Percentiles rank a stretch among this genome's conserved stretches.
These are phyloP conservation scores for Pseudomugil tenellus DNA, from an alignment of 2,797 vertebrate genomes.

Conservation along the genomic window DNA sequence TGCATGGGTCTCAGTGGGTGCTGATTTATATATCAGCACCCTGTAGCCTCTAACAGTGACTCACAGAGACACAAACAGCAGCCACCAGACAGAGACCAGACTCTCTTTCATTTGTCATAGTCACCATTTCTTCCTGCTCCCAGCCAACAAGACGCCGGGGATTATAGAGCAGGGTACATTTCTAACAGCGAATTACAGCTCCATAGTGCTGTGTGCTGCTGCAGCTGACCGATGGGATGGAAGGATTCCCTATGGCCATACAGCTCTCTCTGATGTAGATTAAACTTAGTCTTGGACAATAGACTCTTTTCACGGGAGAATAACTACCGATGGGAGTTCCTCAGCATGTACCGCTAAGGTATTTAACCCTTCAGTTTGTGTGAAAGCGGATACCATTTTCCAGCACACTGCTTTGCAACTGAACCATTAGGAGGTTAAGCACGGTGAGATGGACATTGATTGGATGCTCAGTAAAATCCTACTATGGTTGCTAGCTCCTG, in stretches of 20 bases:
- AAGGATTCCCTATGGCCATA: constrained; percentile 44
- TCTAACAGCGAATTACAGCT: constrained; percentile 54
- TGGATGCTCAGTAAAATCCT: constrained; percentile 32
- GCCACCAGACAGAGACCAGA: constrained; percentile 57
- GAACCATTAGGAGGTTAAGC: constrained; percentile 55
- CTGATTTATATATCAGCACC: constrained; percentile 54
- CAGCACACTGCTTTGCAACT: constrained; percentile 25
- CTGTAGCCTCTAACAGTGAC: constrained; percentile 42
- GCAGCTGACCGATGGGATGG: constrained; percentile 44
- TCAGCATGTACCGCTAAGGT: constrained; percentile 12
- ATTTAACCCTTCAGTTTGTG: constrained; percentile 46
- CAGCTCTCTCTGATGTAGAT: constrained; percentile 58
- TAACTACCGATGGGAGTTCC: constrained; percentile 26
- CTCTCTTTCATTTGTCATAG: constrained; percentile 64
- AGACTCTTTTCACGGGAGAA: constrained; percentile 42
- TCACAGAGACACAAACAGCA: constrained; percentile 49
- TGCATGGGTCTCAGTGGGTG: constrained; percentile 34
- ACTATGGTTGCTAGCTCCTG: constrained; percentile 52
- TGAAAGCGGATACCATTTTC: constrained; percentile 12
- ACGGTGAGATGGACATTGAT: constrained; percentile 59
- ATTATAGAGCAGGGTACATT: constrained; percentile 48
- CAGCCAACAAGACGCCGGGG: constrained; percentile 71
- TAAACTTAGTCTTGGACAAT: constrained; percentile 47
- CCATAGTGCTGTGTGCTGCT: constrained; percentile 39
- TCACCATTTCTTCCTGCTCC: constrained; percentile 51